Base-by-base conservation (phyloP, 2,113 vertebrate species). In the Beaufortia kweichowensis region DNA sequence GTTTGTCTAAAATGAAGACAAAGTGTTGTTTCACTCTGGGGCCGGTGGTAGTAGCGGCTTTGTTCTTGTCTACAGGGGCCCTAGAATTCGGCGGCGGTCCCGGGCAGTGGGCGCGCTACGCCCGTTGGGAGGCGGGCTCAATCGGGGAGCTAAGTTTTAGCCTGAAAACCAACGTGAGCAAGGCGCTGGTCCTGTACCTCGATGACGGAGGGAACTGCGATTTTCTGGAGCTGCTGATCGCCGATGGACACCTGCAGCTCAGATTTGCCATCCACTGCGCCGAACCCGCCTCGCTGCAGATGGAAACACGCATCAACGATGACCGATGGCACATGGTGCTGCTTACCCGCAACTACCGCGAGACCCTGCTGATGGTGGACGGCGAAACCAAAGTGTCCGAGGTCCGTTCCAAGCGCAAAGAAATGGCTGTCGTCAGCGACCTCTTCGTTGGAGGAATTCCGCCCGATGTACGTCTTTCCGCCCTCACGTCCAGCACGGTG, bases 191-290 rank as follows among this genome's bases (percentile, higher is more conserved):
- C 64, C 94, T 97, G 48, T 98, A 97, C 88, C 88, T 96, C 82
- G 96, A 98, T 1, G 96, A 98, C 15, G 96, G 95, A 0, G 96
- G 96, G 48, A 94, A 96, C 90, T 98, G 96, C 4, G 96, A 97
- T 91, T 98, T 98, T 84, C 43, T 98, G 90, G 95, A 97, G 90
- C 91, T 97, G 57, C 85, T 95, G 80, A 88, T 97, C 3, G 84
- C 91, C 7, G 93, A 90, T 0, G 95, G 95, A 2, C 92, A 92
- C 10, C 91, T 96, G 41, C 91, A 95, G 60, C 85, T 97, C 64
- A 94, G 95, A 69, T 96, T 97, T 48, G 94, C 94, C 81, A 95
- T 97, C 57, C 95, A 95, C 81, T 96, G 96, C 53, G 94, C 94
- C 0, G 95, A 96, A 83, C 95, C 95, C 0, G 95, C 95, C 84